Percentiles rank a stretch among this genome's conserved stretches.
phyloP scores from a whole-genome alignment of 2,888 invertebrate species.

The Apamea sordens region DNA sequence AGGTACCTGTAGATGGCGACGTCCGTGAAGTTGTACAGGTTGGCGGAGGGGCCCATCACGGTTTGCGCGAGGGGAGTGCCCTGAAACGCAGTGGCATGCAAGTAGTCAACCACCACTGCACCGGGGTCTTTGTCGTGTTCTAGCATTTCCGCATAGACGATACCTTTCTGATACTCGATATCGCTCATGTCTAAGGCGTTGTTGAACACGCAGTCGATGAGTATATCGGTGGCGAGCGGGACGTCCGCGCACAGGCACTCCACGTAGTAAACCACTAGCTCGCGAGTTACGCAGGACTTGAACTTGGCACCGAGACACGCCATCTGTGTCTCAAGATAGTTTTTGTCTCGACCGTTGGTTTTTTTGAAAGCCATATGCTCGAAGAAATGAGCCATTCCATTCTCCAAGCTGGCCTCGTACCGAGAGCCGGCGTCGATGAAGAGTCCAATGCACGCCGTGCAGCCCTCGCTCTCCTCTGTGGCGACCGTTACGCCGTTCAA shows the following conservation, averaged over 20 bases:
- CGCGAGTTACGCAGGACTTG: slow-evolving; percentile 98
- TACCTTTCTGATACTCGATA: slow-evolving; percentile 79
- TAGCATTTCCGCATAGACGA: slow-evolving; percentile 80
- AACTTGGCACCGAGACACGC: slow-evolving; percentile 98
- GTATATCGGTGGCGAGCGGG: slow-evolving; percentile 96
- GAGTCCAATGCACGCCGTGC: slow-evolving; percentile 81
- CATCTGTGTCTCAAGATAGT: slow-evolving; percentile 96
- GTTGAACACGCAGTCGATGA: slow-evolving; percentile 98
- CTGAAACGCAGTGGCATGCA: slow-evolving; percentile 86
- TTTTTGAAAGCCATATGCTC: slow-evolving; percentile 84
- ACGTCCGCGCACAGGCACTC: slow-evolving; percentile 97
- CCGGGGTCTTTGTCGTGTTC: slow-evolving; percentile 78
- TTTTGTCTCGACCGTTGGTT: slow-evolving; percentile 95
- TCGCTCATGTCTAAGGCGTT: slow-evolving; percentile 85
- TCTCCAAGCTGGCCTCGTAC: slow-evolving; percentile 77
- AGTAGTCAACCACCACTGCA: slow-evolving; percentile 81
- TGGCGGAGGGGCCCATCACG: slow-evolving; percentile 92
- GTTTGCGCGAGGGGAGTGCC: slow-evolving; percentile 83
- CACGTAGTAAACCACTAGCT: slow-evolving; percentile 98
- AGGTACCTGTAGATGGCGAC: slow-evolving; percentile 94
- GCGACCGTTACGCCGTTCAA: slow-evolving; percentile 97
- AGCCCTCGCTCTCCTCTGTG: slow-evolving; percentile 96
- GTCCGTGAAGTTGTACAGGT: slow-evolving; percentile 91
- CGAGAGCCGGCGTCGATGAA: slow-evolving; percentile 82
- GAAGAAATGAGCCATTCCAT: slow-evolving; percentile 84